A percentile compares a stretch with the other conserved stretches of the same genome.
Conservation (phyloP, 2,113 vertebrate species). For the Macroglossus sobrinus region DNA sequence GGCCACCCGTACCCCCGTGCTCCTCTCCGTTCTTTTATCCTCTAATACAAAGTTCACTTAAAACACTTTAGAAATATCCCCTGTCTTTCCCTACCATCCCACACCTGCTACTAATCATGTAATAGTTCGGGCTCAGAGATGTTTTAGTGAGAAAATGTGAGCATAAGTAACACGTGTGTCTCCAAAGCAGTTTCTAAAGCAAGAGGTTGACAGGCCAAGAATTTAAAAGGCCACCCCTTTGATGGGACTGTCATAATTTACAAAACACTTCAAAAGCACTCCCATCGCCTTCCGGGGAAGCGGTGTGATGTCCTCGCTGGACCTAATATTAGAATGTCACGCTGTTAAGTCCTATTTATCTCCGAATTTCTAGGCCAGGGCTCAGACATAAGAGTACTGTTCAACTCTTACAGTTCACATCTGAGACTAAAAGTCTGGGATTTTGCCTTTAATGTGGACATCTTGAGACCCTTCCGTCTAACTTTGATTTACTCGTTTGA, state of each 20-base stretch:
- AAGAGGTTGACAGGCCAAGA: neutral
- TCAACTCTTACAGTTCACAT: neutral
- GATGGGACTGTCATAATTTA: neutral
- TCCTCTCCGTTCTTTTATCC: neutral
- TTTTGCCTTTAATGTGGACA: neutral
- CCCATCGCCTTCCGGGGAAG: neutral
- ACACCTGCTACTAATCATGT: neutral
- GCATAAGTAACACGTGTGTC: neutral
- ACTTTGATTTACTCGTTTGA: neutral
- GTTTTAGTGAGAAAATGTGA: neutral
- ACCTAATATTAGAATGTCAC: no score
- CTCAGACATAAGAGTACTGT: neutral
- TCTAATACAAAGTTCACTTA: neutral
- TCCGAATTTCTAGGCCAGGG: neutral
- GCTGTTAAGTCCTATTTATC: neutral
- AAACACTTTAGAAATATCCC: neutral
- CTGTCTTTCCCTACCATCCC: neutral
- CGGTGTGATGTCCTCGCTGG: rapidly evolving
- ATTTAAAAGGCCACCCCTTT: neutral
- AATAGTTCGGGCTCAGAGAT: neutral
- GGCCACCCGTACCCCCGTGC: neutral
- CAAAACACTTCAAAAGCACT: neutral
- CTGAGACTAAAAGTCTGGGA: neutral
- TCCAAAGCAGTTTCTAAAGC: neutral
- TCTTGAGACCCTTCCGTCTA: neutral